Percentiles rank a stretch among this genome's conserved stretches.
phyloP scores from a whole-genome alignment of 2,888 invertebrate species.

The Oscheius sp. region DNA sequence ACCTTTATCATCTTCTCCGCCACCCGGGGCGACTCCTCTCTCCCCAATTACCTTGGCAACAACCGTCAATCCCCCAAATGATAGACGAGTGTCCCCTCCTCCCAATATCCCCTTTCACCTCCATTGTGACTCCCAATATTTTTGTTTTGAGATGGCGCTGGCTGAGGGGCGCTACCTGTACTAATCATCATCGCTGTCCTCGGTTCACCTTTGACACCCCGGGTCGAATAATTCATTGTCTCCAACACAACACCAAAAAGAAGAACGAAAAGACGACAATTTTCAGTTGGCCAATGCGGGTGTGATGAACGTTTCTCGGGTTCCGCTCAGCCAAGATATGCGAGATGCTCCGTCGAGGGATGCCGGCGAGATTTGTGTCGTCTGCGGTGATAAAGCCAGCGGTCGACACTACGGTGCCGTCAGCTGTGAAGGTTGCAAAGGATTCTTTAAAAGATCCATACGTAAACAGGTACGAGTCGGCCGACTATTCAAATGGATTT shows the following conservation, averaged over 20 bases:
- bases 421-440: slow-evolving; percentile 82
- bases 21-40: neutral
- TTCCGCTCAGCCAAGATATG: slow-evolving; percentile 21
- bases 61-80: neutral
- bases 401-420: slow-evolving; percentile 71
- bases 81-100: neutral
- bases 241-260: neutral
- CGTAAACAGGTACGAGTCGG: slow-evolving; percentile 81
- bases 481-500: no score
- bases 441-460: slow-evolving; percentile 94
- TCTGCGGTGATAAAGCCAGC: slow-evolving; percentile 69
- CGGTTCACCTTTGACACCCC: neutral
- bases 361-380: slow-evolving; percentile 63
- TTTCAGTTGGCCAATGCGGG: slow-evolving; percentile 39
- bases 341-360: slow-evolving; percentile 30
- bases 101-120: neutral
- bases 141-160: no score
- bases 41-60: neutral
- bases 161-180: no score
- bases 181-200: neutral
- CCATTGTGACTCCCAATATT: neutral
- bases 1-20: neutral
- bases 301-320: slow-evolving; percentile 24
- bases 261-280: no score
- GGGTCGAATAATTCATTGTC: slow-evolving; percentile 3